These are phyloP conservation scores for Dunckerocampus dactyliophorus DNA, from an alignment of 2,113 vertebrate genomes.

Conservation along the genomic window DNA sequence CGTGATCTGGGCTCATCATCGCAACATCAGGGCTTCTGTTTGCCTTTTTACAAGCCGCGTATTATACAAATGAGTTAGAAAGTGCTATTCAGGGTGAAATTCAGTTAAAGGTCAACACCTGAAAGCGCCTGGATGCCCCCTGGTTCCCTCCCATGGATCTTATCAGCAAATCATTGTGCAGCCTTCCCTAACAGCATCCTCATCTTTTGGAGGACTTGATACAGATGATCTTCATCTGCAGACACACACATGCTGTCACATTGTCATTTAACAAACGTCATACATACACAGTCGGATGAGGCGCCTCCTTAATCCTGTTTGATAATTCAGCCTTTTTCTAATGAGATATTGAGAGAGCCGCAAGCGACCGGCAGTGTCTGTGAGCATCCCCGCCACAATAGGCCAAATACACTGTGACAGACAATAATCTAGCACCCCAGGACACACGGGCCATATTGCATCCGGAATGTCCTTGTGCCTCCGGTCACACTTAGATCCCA, in stretches of 20 bases:
- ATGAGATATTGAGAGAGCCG: conserved; percentile 59
- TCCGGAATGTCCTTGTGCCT: conserved; percentile 31
- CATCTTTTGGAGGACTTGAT: conserved; percentile 23
- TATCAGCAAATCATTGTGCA: not conserved
- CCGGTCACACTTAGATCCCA: conserved; percentile 34
- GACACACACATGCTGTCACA: conserved; percentile 32
- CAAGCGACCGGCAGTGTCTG: conserved; percentile 29
- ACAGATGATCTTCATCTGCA: conserved; percentile 8
- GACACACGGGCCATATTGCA: conserved; percentile 57
- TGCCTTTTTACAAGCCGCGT: not conserved
- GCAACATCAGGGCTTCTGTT: not conserved
- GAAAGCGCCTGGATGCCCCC: too few relatives aligned
- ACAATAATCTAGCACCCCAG: conserved; percentile 33
- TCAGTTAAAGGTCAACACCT: too few relatives aligned
- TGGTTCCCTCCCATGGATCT: not conserved
- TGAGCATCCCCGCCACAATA: conserved; percentile 30
- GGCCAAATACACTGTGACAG: conserved; percentile 28
- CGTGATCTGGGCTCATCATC: not conserved
- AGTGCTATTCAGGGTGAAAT: too few relatives aligned
- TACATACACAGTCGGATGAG: not conserved
- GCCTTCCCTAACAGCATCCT: conserved; percentile 1
- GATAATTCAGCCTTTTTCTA: conserved; percentile 51
- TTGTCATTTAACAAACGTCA: conserved; percentile 27
- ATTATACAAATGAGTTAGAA: too few relatives aligned
- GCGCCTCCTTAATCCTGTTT: conserved; percentile 39